Conservation (phyloP, 2,113 vertebrate species). For the Chionis minor region DNA sequence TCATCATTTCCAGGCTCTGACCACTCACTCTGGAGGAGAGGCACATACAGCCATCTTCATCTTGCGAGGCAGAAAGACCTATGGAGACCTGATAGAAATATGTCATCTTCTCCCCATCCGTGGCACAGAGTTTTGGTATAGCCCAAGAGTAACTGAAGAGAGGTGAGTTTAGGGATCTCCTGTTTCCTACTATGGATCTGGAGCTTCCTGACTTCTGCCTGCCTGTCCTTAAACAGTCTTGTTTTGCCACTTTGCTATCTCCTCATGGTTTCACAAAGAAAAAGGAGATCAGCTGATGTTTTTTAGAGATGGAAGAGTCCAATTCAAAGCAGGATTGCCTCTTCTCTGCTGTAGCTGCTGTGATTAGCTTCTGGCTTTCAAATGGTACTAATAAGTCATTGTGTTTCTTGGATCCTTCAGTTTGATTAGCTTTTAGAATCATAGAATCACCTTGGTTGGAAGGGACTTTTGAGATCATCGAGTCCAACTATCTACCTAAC, state of each 20-base stretch:
- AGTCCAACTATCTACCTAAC: too few relatives aligned
- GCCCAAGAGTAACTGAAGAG: not conserved
- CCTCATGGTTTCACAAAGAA: not conserved
- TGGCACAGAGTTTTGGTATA: not conserved
- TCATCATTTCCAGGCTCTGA: not conserved
- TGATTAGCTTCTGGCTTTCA: not conserved
- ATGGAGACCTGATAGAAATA: not conserved
- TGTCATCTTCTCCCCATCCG: not conserved
- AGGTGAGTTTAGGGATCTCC: not conserved
- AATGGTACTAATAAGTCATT: not conserved
- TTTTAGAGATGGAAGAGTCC: not conserved
- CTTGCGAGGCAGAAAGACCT: not conserved
- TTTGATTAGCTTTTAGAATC: not conserved
- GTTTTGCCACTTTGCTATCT: not conserved
- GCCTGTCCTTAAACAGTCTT: not conserved
- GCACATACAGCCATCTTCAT: accelerated
- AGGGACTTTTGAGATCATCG: too few relatives aligned
- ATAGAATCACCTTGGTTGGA: too few relatives aligned
- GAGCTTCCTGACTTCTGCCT: not conserved
- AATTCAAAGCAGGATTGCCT: not conserved
- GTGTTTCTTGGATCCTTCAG: not conserved
- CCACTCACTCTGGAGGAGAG: not conserved
- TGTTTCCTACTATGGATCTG: not conserved
- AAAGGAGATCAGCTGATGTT: not conserved
- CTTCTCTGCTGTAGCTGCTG: not conserved